Evolutionary conservation across 2,113 vertebrate species (phyloP).

Genomic region (Poeciliopsis prolifica): DNA sequence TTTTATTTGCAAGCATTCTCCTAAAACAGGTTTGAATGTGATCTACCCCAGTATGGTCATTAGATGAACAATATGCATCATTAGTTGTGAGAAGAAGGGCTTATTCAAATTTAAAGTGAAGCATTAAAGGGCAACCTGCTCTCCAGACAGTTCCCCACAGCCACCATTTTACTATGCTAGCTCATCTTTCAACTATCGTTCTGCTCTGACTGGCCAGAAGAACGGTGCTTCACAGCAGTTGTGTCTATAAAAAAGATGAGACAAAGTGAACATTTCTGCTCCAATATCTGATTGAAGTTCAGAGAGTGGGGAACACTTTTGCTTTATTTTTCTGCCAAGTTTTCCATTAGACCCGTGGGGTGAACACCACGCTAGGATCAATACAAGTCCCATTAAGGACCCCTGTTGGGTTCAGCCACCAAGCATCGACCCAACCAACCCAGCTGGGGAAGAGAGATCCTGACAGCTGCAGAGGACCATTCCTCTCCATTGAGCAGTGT

Average conservation of each 20-base stretch:
- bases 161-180: conserved; percentile 5
- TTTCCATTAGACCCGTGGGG: conserved; percentile 70
- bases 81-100: conserved; percentile 40
- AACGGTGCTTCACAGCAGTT: conserved; percentile 1
- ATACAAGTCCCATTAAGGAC: conserved; percentile 72
- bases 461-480: conserved; percentile 14
- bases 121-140: too few species aligned
- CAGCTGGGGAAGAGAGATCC: conserved; percentile 36
- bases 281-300: conserved; percentile 35
- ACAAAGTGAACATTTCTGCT: conserved; percentile 39
- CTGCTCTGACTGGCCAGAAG: conserved; percentile 9
- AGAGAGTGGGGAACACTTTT: conserved; percentile 15
- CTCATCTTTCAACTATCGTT: conserved; percentile 18
- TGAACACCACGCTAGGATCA: conserved; percentile 61
- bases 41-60: conserved; percentile 53
- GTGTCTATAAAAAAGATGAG: conserved; percentile 21
- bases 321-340: conserved; percentile 27
- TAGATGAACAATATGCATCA: conserved; percentile 73
- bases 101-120: conserved; percentile 18
- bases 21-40: conserved; percentile 72
- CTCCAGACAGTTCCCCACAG: too few species aligned
- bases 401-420: conserved; percentile 56
- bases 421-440: conserved; percentile 61
- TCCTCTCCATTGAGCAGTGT: conserved; percentile 8
- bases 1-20: conserved; percentile 53